Evolutionary conservation across 2,888 invertebrate genomes (phyloP).

Genomic region (Baronia brevicornis): DNA sequence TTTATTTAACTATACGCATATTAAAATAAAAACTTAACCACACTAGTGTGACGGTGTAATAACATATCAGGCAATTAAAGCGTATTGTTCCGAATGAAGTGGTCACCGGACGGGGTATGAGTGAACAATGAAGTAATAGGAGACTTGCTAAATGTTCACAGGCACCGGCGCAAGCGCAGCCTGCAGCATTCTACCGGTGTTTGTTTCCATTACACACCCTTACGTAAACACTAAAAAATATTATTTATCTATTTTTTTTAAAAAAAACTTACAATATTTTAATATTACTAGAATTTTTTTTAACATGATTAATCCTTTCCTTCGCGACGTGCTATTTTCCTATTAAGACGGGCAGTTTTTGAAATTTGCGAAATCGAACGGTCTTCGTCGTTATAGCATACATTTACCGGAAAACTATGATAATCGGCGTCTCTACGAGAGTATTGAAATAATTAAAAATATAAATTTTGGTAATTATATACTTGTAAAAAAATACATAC

Average conservation of each 20-base stretch:
- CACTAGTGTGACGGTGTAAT: neutral
- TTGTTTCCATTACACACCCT: conserved; percentile 33
- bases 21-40: too few relatives aligned
- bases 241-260: neutral
- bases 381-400: too few relatives aligned
- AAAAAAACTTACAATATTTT: neutral
- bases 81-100: neutral
- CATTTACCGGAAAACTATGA: too few relatives aligned
- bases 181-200: conserved; percentile 17
- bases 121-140: conserved; percentile 34
- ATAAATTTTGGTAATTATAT: too few relatives aligned
- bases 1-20: too few relatives aligned
- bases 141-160: conserved; percentile 22
- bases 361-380: too few relatives aligned
- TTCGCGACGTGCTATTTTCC: too few relatives aligned
- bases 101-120: conserved; percentile 1
- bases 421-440: too few relatives aligned
- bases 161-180: conserved; percentile 21
- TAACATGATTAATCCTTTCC: too few relatives aligned
- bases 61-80: neutral
- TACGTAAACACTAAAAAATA: conserved; percentile 8
- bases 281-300: neutral
- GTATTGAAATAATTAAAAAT: too few relatives aligned
- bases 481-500: too few relatives aligned
- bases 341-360: too few relatives aligned